A percentile compares a stretch with the other conserved stretches of the same genome.
Evolutionary conservation across 2,888 invertebrate species (phyloP).

Genomic region (Beris chalybata): DNA sequence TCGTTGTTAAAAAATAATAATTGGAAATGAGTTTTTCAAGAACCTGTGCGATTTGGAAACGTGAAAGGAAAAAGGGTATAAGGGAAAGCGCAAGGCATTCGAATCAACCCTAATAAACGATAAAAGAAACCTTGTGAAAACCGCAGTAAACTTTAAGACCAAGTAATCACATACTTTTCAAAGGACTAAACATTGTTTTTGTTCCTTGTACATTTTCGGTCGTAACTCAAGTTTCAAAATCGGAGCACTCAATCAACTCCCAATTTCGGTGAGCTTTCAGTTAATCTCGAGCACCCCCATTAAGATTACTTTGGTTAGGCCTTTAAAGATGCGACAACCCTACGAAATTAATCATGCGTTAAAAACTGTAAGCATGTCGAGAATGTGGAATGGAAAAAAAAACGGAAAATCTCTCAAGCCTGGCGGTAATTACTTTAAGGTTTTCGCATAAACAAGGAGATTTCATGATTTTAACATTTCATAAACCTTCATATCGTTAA

Average conservation of each 20-base stretch:
- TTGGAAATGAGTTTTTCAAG: too few relatives aligned
- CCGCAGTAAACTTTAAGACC: too few relatives aligned
- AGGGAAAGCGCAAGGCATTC: too few relatives aligned
- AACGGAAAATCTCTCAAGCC: conserved; percentile 5
- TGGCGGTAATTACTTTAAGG: conserved; percentile 20
- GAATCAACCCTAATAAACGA: too few relatives aligned
- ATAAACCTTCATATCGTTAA: conserved; percentile 19
- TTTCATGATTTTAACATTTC: conserved; percentile 20
- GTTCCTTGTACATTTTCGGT: too few relatives aligned
- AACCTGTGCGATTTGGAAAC: too few relatives aligned
- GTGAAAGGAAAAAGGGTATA: too few relatives aligned
- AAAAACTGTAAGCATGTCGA: background rate
- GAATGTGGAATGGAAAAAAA: background rate
- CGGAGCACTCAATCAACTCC: conserved; percentile 14
- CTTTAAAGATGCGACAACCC: conserved; percentile 20
- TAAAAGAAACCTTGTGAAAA: too few relatives aligned
- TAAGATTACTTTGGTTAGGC: background rate
- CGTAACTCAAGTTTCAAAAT: background rate
- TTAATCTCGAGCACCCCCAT: conserved; percentile 7
- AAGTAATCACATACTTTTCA: too few relatives aligned
- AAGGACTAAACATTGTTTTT: too few relatives aligned
- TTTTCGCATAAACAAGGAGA: background rate
- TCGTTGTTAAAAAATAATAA: too few relatives aligned
- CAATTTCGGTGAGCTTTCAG: background rate
- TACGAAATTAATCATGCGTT: conserved; percentile 25